A percentile compares a stretch with the other conserved stretches of the same genome.
phyloP scores from a whole-genome alignment of 1,140 invertebrate species.

The Phortica variegata region DNA sequence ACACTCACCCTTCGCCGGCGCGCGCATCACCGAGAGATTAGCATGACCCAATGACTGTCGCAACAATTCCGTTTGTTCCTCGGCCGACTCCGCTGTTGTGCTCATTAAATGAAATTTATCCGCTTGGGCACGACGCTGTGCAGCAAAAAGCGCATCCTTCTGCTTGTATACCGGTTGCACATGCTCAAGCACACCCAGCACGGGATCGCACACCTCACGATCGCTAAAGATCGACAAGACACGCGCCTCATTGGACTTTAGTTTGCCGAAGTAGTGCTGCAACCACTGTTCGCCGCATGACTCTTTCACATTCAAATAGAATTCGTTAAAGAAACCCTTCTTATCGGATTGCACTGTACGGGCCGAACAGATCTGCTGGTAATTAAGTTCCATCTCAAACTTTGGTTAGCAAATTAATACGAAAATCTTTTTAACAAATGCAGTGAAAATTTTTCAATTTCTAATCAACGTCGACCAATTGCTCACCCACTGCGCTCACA shows the following conservation, averaged over 20 bases:
- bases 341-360: slow-evolving; percentile 63
- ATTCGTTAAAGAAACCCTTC: slow-evolving; percentile 64
- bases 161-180: slow-evolving; percentile 58
- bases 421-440: slow-evolving; percentile 13
- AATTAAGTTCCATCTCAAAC: slow-evolving; percentile 43
- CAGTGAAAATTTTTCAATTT: slow-evolving; percentile 12
- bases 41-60: slow-evolving; percentile 62
- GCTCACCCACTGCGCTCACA: too few species aligned
- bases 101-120: slow-evolving; percentile 57
- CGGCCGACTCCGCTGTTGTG: not conserved
- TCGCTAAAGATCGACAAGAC: slow-evolving; percentile 60
- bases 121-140: slow-evolving; percentile 57
- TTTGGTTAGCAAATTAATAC: not conserved
- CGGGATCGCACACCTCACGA: slow-evolving; percentile 57
- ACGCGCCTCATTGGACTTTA: slow-evolving; percentile 60
- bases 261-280: slow-evolving; percentile 59
- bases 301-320: slow-evolving; percentile 58
- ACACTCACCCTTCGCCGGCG: slow-evolving; percentile 60
- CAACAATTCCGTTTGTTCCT: slow-evolving; percentile 47
- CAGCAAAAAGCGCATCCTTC: slow-evolving; percentile 58
- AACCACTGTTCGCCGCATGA: slow-evolving; percentile 59
- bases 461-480: slow-evolving; percentile 24
- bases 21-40: slow-evolving; percentile 66
- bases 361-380: slow-evolving; percentile 60
- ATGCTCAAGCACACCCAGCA: slow-evolving; percentile 57